These are phyloP conservation scores for Gavialis gangeticus DNA, from an alignment of 2,113 vertebrate species.

Conservation along the genomic window DNA sequence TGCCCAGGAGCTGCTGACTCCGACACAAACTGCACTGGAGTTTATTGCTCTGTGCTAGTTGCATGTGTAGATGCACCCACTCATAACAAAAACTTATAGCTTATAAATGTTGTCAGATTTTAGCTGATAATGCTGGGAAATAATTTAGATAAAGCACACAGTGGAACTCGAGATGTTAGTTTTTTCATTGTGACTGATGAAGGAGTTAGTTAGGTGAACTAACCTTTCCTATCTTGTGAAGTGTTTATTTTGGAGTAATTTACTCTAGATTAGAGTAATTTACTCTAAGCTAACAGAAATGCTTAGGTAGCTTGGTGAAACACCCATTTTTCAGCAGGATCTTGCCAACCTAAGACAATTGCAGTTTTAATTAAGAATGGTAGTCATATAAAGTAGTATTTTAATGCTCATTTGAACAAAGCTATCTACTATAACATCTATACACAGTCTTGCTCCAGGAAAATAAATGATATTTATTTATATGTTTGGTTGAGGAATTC, in stretches of 20 bases:
- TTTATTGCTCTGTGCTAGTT: no score
- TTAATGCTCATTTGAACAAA: conserved; percentile 9
- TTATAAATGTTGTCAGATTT: background rate
- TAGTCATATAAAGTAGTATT: conserved; percentile 26
- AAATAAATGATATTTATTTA: conserved; percentile 24
- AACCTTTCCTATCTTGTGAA: background rate
- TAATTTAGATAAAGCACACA: background rate
- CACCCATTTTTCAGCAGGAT: background rate
- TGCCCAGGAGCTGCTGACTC: no score
- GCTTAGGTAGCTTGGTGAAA: background rate
- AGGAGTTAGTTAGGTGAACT: background rate
- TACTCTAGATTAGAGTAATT: background rate
- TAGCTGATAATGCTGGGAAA: background rate
- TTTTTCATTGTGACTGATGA: background rate
- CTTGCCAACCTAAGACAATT: conserved; percentile 40
- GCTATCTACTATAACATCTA: conserved; percentile 21
- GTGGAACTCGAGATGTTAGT: background rate
- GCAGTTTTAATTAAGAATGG: conserved; percentile 13
- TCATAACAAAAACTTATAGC: background rate
- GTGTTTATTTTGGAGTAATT: background rate
- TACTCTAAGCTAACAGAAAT: background rate
- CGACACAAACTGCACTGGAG: no score
- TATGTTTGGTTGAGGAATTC: background rate
- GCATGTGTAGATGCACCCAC: no score
- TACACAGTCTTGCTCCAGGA: background rate